A percentile compares a stretch with the other conserved stretches of the same genome.
These are phyloP conservation scores for Alcedo atthis DNA, from an alignment of 2,797 vertebrate genomes.

Conservation along the genomic window DNA sequence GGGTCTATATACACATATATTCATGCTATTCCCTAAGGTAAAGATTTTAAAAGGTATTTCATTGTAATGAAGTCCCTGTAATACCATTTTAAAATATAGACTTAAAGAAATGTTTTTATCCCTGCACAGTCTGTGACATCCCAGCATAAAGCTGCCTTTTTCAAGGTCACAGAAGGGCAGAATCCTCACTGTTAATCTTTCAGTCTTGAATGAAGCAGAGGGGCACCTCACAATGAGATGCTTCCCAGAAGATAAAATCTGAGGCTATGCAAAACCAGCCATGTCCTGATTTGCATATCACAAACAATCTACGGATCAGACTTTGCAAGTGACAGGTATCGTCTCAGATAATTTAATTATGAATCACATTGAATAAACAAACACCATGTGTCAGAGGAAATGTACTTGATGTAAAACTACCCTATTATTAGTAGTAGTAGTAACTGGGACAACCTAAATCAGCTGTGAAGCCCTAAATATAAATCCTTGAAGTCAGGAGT, in stretches of 20 bases:
- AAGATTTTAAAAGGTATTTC: background rate
- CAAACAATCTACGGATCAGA: background rate
- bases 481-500: background rate
- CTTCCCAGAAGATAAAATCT: background rate
- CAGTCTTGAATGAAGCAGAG: background rate
- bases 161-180: constrained; percentile 27
- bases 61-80: constrained; percentile 23
- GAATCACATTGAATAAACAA: background rate
- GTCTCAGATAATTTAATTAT: background rate
- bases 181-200: background rate
- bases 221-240: background rate
- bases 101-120: constrained; percentile 3
- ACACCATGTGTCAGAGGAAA: background rate
- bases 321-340: background rate
- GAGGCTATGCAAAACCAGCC: background rate
- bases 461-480: background rate
- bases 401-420: background rate
- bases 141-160: background rate
- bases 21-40: background rate
- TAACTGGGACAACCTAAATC: background rate
- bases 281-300: constrained; percentile 8
- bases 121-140: background rate
- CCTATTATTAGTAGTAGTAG: background rate
- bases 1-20: background rate
- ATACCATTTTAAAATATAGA: background rate